Conservation (phyloP, 2,113 vertebrate genomes). For the Toxotes chatareus region DNA sequence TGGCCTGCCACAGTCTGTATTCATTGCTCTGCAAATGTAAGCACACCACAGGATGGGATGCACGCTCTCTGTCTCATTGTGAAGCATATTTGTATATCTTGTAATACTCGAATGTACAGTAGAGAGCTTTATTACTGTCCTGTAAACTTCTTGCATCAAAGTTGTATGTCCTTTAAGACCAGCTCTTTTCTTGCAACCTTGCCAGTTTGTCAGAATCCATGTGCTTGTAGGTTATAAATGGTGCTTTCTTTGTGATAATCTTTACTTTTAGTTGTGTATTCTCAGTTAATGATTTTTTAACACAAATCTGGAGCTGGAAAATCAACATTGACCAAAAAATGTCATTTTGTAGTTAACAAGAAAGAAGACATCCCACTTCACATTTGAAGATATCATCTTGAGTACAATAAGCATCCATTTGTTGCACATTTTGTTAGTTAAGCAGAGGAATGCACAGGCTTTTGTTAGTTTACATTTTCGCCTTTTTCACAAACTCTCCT, state of each 20-base stretch:
- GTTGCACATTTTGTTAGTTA: conserved; percentile 19
- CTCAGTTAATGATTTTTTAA: conserved; percentile 11
- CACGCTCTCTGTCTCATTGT: conserved; percentile 64
- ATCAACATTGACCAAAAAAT: not conserved
- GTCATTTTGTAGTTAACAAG: not conserved
- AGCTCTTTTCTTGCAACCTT: conserved; percentile 49
- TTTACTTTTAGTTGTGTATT: conserved; percentile 3
- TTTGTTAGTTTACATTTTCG: conserved; percentile 35
- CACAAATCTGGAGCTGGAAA: conserved; percentile 26
- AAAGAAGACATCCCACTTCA: not conserved
- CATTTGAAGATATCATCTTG: conserved; percentile 9
- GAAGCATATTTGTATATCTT: conserved; percentile 76
- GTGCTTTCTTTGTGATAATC: conserved; percentile 61
- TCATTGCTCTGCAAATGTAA: conserved; percentile 63
- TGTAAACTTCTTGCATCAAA: conserved; percentile 45
- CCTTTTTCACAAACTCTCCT: conserved; percentile 20
- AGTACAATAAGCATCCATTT: conserved; percentile 5
- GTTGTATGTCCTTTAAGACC: conserved; percentile 47
- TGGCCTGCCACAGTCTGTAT: conserved; percentile 61
- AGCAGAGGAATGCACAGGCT: conserved; percentile 39
- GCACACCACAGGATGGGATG: conserved; percentile 57
- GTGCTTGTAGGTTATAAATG: conserved; percentile 27
- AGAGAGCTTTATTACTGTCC: conserved; percentile 70
- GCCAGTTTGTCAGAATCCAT: conserved; percentile 50
- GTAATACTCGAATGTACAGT: conserved; percentile 71